Evolutionary conservation across 2,113 vertebrate genomes (phyloP), one percentile per base, ranked within the genome.

Genomic region (Neopipo cinnamomea): DNA sequence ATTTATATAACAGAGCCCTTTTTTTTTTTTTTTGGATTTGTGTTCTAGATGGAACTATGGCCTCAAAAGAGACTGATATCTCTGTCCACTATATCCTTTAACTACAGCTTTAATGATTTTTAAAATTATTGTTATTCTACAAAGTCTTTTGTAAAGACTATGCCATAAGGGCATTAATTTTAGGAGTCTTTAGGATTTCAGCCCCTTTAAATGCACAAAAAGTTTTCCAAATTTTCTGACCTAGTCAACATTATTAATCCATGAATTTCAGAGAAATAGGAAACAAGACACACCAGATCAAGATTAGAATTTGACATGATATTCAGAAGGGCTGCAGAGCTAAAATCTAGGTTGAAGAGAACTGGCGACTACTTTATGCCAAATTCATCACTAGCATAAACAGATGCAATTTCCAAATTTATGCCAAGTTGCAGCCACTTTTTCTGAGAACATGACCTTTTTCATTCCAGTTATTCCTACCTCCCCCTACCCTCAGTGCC

Each of bases 371-470:
- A 42, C 52, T 88, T 77, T 25, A 74, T 44, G 52, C 47, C 56
- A 66, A 78, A 92, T 70, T 59, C 23, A 66, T 84, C 72, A 42
- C 42, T 55, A 81, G 50, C 47, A 71, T 50, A 91, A 95, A 90
- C 20, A 92, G 91, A 89, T 61, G 20, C 17, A 56, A 63, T 55
- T 93, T 78, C 56, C 76, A 78, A 92, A 81, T 37, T 79, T 42
- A 77, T n/a, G 65, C 76, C 39, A 95, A 89, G 35, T 42, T 85
- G 66, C 56, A 93, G 56, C 35, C 44, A 75, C 37, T 92, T 93
- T 37, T 63, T 87, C 76, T 91, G 58, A 94, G 80, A 95, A 94
- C 20, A 18, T 56, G 80, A 81, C 73, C 76, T 93, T 93, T 91
- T 77, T 70, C 68, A 59, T 81, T 92, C 83, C 79, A 4, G 2